Evolutionary conservation across 2,888 invertebrate species (phyloP).

Genomic region (Griposia aprilina): DNA sequence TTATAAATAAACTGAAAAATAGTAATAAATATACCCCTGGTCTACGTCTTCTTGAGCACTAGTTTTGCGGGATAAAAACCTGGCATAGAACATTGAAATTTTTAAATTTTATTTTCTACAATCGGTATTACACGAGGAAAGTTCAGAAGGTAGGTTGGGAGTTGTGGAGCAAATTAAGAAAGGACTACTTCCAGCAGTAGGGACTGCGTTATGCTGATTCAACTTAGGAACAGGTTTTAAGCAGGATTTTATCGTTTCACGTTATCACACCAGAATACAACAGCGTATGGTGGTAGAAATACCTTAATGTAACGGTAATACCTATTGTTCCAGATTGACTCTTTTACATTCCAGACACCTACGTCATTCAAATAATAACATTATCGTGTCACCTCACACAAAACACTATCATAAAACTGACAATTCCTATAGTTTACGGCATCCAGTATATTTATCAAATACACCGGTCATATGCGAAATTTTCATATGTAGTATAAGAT

Average conservation of each 20-base stretch:
- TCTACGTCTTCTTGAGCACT: too few relatives aligned
- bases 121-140: background rate
- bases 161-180: too few relatives aligned
- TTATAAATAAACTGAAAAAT: too few relatives aligned
- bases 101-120: background rate
- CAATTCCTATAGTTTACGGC: conserved; percentile 9
- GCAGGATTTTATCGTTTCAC: background rate
- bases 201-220: background rate
- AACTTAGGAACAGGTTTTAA: background rate
- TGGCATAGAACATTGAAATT: background rate
- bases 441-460: background rate
- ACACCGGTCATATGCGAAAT: background rate
- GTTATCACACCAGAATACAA: background rate
- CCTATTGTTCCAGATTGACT: background rate
- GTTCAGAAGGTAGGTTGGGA: too few relatives aligned
- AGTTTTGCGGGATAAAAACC: background rate
- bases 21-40: too few relatives aligned
- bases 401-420: conserved; percentile 6
- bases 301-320: background rate
- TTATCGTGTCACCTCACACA: background rate
- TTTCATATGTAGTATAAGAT: too few relatives aligned
- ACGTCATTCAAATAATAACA: background rate
- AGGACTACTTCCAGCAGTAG: too few relatives aligned
- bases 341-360: background rate
- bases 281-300: background rate